Base-by-base conservation (phyloP, 2,888 invertebrate species). In the Drosophila paranaensis region DNA sequence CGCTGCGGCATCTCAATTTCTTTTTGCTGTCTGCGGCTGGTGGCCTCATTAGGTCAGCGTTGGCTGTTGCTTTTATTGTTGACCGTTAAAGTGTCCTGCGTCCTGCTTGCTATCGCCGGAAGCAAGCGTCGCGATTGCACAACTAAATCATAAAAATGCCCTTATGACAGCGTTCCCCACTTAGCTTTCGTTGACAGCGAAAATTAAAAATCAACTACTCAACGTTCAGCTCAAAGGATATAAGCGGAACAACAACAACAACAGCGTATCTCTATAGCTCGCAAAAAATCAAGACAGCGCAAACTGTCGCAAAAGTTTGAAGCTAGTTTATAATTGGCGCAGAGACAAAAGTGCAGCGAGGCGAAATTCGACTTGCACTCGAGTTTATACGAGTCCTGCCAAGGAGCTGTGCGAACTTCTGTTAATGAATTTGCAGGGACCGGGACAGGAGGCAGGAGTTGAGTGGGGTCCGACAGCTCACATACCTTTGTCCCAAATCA, bases 1-100 rank as follows among this genome's bases (percentile, higher is more conserved):
- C 58, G 54, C 68, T 63, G 70, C 66, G 69, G 77, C 74, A 78
- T 82, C 89, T 84, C 89, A 86, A 86, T 88, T 84, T 80, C 83
- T 55, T 70, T 69, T 54, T 51, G 68, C 33, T 60, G 73, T 80
- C 71, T 72, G 65, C 67, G 84, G 82, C 84, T 71, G 60, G 67
- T 45, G 63, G 77, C 85, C 88, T 82, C 85, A 88, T 82, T 82
- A 82, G 89, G 87, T 78, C 70, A 67, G 48, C 39, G 62, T 61
- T 63, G 57, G 51, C 42, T 48, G 65, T 57, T 60, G 57, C 69
- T 60, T 79, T 86, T 86, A 81, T 77, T 77, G 70, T 64, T 30
- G 30, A 48, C 77, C 73, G 63, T 79, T 72, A 85, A 72, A 71
- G 64, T 55, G 51, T 61, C 50, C 39, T 45, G 40, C 25, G 58